Evolutionary conservation across 2,113 vertebrate genomes (phyloP).

Genomic region (Lophius piscatorius): DNA sequence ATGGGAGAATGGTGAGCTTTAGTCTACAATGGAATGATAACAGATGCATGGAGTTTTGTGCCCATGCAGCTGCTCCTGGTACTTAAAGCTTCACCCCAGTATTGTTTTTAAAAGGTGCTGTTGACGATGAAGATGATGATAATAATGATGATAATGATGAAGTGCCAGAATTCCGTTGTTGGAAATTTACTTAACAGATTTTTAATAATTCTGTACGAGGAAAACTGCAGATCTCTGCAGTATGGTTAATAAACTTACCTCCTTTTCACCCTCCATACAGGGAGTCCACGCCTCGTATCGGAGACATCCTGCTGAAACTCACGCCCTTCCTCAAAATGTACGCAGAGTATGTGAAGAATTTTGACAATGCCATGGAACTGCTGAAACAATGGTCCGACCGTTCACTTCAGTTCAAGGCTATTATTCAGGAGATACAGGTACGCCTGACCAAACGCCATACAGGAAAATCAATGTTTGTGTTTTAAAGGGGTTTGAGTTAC

Average conservation of each 20-base stretch:
- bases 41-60: background rate
- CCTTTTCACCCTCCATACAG: slow-evolving; percentile 43
- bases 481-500: background rate
- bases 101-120: too few relatives aligned
- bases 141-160: background rate
- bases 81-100: too few relatives aligned
- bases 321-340: slow-evolving; percentile 99
- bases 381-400: slow-evolving; percentile 94
- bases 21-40: background rate
- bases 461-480: fast-evolving
- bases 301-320: slow-evolving; percentile 95
- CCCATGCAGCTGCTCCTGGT: background rate
- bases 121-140: too few relatives aligned
- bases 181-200: background rate
- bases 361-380: slow-evolving; percentile 94
- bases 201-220: background rate
- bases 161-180: background rate
- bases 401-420: slow-evolving; percentile 90
- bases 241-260: background rate
- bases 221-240: background rate
- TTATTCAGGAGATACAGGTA: slow-evolving; percentile 95
- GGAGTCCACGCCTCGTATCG: slow-evolving; percentile 88
- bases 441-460: background rate
- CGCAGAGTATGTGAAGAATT: slow-evolving; percentile 95
- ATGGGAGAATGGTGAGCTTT: slow-evolving; percentile 95